phyloP scores from a whole-genome alignment of 1,140 invertebrate genomes.

The Capitella teleta region DNA sequence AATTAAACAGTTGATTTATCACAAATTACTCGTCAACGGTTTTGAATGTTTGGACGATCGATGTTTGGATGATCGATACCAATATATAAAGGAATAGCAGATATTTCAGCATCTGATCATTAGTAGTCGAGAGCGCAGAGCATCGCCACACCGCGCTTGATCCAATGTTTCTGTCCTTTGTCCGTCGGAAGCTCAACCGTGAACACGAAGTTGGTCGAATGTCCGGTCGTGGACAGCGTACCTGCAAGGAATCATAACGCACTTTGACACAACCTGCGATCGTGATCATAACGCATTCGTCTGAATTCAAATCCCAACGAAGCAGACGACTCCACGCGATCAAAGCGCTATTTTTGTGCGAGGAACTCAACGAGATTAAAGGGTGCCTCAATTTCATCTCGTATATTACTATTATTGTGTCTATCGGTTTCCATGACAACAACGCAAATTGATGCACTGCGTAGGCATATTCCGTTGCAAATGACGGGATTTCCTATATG shows the following conservation, averaged over 20 bases:
- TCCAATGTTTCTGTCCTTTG: slow-evolving; percentile 40
- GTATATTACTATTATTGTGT: too few relatives aligned
- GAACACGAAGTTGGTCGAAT: slow-evolving; percentile 45
- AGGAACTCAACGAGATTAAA: not conserved
- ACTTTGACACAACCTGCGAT: not conserved
- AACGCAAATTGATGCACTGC: too few relatives aligned
- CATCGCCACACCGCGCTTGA: slow-evolving; percentile 41
- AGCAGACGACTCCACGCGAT: not conserved
- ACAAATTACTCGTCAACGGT: too few relatives aligned
- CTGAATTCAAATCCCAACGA: not conserved
- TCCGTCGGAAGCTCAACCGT: slow-evolving; percentile 38
- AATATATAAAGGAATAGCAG: too few relatives aligned
- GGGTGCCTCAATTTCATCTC: too few relatives aligned
- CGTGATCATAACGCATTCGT: not conserved
- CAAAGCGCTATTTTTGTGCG: not conserved
- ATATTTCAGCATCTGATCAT: too few relatives aligned
- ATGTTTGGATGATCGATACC: too few relatives aligned
- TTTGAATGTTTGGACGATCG: too few relatives aligned
- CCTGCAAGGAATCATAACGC: slow-evolving; percentile 18
- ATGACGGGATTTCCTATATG: too few relatives aligned
- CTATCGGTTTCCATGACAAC: too few relatives aligned
- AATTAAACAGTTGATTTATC: too few relatives aligned
- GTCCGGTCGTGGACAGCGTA: slow-evolving; percentile 43
- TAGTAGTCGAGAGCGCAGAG: slow-evolving; percentile 45
- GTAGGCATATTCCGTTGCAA: too few relatives aligned